Conservation (phyloP, 2,797 vertebrate genomes). For the Phylloscopus collybita region DNA sequence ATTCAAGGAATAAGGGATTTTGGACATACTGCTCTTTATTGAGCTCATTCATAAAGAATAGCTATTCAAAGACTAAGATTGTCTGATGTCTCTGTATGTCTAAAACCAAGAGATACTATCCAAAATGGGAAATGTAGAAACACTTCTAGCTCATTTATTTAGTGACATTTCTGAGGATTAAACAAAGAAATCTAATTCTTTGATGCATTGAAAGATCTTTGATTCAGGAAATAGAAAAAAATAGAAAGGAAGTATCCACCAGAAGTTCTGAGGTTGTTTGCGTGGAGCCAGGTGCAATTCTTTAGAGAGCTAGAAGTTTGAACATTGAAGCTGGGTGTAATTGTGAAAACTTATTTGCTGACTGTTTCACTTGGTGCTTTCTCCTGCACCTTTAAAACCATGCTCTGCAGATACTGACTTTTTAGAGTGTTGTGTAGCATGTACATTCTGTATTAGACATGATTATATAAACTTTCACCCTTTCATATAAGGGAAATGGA, state of each 20-base stretch:
- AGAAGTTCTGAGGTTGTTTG: not conserved
- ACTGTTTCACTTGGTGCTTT: not conserved
- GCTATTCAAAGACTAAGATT: not conserved
- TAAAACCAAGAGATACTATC: not conserved
- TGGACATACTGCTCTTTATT: not conserved
- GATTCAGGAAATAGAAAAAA: not conserved
- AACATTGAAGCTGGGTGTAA: not conserved
- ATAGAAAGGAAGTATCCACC: not conserved
- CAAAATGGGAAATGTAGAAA: not conserved
- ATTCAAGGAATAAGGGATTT: not conserved
- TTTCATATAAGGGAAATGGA: not conserved
- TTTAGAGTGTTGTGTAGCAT: not conserved
- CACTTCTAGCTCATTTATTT: not conserved
- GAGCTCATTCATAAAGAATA: not conserved
- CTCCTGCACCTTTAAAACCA: not conserved
- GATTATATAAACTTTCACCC: not conserved
- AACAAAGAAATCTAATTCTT: not conserved
- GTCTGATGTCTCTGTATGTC: not conserved
- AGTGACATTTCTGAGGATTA: not conserved
- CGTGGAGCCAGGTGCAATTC: not conserved
- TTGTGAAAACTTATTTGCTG: not conserved
- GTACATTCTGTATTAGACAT: not conserved
- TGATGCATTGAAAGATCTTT: not conserved
- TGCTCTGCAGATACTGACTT: not conserved
- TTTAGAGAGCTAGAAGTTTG: not conserved